Base-by-base conservation (phyloP, 35 echinoderm and acorn worm species). In the Ophioderma brevispina region DNA sequence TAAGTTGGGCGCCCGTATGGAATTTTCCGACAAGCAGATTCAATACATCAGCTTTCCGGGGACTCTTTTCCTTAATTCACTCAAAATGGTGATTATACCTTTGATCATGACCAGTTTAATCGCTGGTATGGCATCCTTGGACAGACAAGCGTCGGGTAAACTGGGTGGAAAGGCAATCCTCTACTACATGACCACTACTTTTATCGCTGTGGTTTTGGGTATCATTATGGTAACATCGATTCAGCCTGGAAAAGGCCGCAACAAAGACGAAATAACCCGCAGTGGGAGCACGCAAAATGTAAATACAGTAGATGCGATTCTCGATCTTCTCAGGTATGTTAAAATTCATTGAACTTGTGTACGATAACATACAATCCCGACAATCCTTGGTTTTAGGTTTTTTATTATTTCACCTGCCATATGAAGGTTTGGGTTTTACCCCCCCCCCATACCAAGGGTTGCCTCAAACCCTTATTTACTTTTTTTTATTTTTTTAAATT, bases 1-100 rank as follows among this genome's bases (percentile, higher is more conserved):
- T 30, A 98, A 89, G 50, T 78, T 98, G 23, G 81, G 79, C 78
- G 87, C 89, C 33, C 52, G 90, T 39, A 81, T 87, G 31, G 76
- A 90, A 2, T 95, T 92, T 49, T 95, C 90, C 15, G 37, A 87
- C 28, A 90, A 94, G 41, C 90, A 98, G 84, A 92, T 98, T 34
- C 82, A 76, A 25, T 98, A 95, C 80, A 98, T 98, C 64, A 80
- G 87, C 33, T 98, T 98, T 42, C 96, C 96, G 11, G 96, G 96
- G 32, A 94, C 87, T 19, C 82, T 98, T 80, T 98, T 98, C 76
- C 86, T 98, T 19, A 94, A 94, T 87, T 93, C 94, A 90, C 82
- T 98, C 40, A 98, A 94, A 79, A 91, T 98, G 76, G 89, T 98
- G 40, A 94, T 98, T 59, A 95, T 98, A 4, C 96, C 96, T 0